Percentiles rank a stretch among this genome's conserved stretches.
Evolutionary conservation across 1,140 invertebrate species (phyloP).

Genomic region (Hycleus phaleratus): DNA sequence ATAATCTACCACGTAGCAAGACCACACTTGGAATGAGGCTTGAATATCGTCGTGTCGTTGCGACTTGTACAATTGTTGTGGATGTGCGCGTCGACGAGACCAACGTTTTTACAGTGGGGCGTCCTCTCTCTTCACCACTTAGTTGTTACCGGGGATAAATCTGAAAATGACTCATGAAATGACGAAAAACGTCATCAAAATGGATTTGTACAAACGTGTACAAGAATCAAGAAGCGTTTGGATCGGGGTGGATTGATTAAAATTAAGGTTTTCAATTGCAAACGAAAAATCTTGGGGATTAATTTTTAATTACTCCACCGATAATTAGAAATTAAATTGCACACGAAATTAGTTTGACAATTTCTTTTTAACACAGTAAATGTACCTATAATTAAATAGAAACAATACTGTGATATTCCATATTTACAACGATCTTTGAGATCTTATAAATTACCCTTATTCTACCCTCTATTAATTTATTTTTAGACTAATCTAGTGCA

Average conservation of each 20-base stretch:
- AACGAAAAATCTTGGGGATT: too few relatives aligned
- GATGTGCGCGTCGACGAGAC: constrained; percentile 3
- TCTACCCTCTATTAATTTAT: too few relatives aligned
- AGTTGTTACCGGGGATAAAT: too few relatives aligned
- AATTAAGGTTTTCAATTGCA: too few relatives aligned
- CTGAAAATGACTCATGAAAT: constrained; percentile 1
- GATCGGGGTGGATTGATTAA: too few relatives aligned
- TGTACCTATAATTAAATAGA: constrained; percentile 6
- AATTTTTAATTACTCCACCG: too few relatives aligned
- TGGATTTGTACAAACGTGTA: background rate
- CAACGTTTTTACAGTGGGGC: constrained; percentile 5
- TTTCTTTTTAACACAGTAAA: too few relatives aligned
- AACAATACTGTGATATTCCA: constrained; percentile 2
- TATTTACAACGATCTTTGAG: constrained; percentile 3
- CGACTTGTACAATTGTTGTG: background rate
- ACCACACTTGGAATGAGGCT: constrained; percentile 6
- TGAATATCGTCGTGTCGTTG: background rate
- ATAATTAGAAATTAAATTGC: too few relatives aligned
- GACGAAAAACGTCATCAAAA: constrained; percentile 2
- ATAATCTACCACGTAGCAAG: background rate
- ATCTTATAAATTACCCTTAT: background rate
- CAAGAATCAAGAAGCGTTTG: too few relatives aligned
- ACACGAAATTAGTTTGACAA: too few relatives aligned
- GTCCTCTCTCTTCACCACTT: background rate
- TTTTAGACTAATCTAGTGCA: background rate